Evolutionary conservation across 2,797 vertebrate genomes (phyloP).

Genomic region (Xenopus petersii): DNA sequence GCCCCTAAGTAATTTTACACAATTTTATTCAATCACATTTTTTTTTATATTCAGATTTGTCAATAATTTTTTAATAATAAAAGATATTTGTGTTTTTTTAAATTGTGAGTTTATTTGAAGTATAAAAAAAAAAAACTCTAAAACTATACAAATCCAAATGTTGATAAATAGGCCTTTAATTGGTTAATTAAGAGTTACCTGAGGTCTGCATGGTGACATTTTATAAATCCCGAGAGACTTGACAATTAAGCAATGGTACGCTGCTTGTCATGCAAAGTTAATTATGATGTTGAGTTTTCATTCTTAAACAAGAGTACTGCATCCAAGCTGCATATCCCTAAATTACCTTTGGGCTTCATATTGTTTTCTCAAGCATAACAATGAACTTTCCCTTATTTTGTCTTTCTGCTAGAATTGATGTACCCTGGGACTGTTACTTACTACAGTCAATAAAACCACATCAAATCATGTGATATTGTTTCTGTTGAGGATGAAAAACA

Average conservation of each 20-base stretch:
- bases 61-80: too few relatives aligned
- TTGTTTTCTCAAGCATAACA: slow-evolving; percentile 35
- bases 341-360: slow-evolving; percentile 25
- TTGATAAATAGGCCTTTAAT: too few relatives aligned
- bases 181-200: slow-evolving; percentile 11
- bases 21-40: too few relatives aligned
- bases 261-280: slow-evolving; percentile 34
- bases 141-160: too few relatives aligned
- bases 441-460: slow-evolving; percentile 41
- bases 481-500: background rate
- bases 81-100: too few relatives aligned
- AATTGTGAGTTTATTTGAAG: too few relatives aligned
- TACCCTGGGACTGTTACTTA: slow-evolving; percentile 24
- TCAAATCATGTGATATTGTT: slow-evolving; percentile 11
- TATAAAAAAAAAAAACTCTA: too few relatives aligned
- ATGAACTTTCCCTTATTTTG: slow-evolving; percentile 23
- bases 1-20: too few relatives aligned
- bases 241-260: slow-evolving; percentile 6
- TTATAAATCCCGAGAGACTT: slow-evolving; percentile 13
- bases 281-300: slow-evolving; percentile 27
- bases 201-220: slow-evolving; percentile 25
- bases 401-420: slow-evolving; percentile 26
- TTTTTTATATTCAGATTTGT: too few relatives aligned
- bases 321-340: slow-evolving; percentile 20
- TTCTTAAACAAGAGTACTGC: slow-evolving; percentile 15